A percentile compares a stretch with the other conserved stretches of the same genome.
Evolutionary conservation across 2,113 vertebrate genomes (phyloP).

Genomic region (Oncorhynchus kisutch): DNA sequence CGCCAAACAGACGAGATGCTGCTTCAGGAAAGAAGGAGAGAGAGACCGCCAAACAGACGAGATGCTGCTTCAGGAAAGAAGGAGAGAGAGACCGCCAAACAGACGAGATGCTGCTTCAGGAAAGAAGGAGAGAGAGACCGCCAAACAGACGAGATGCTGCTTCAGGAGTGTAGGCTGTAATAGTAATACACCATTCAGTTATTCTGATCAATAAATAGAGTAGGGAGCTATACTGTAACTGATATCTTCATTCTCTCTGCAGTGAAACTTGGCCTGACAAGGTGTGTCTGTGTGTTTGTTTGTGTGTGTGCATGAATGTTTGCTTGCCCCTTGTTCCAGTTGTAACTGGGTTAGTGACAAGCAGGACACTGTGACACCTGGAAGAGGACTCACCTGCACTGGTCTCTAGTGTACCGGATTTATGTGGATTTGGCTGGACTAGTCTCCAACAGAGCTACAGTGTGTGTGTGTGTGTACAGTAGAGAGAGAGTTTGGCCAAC

Average conservation of each 20-base stretch:
- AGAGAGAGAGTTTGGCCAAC: not conserved
- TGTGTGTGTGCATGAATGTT: not conserved
- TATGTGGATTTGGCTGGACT: too few relatives aligned
- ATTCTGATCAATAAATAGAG: too few relatives aligned
- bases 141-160: conserved; percentile 26
- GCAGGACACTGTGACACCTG: conserved; percentile 10
- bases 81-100: too few relatives aligned
- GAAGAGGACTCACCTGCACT: too few relatives aligned
- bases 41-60: too few relatives aligned
- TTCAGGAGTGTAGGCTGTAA: conserved; percentile 8
- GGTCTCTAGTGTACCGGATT: not conserved
- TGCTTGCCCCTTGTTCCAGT: not conserved
- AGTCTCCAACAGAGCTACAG: too few relatives aligned
- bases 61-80: too few relatives aligned
- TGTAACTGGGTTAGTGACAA: conserved; percentile 10
- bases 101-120: too few relatives aligned
- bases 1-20: too few relatives aligned
- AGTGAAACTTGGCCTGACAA: not conserved
- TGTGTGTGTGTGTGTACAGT: too few relatives aligned
- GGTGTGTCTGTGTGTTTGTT: not conserved
- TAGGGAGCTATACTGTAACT: too few relatives aligned
- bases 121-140: conserved; percentile 21
- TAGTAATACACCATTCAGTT: not conserved
- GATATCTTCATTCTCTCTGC: not conserved
- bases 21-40: too few relatives aligned